Percentiles rank a stretch among this genome's conserved stretches.
Evolutionary conservation across 2,113 vertebrate genomes (phyloP).

Genomic region (Bolborhynchus lineola): DNA sequence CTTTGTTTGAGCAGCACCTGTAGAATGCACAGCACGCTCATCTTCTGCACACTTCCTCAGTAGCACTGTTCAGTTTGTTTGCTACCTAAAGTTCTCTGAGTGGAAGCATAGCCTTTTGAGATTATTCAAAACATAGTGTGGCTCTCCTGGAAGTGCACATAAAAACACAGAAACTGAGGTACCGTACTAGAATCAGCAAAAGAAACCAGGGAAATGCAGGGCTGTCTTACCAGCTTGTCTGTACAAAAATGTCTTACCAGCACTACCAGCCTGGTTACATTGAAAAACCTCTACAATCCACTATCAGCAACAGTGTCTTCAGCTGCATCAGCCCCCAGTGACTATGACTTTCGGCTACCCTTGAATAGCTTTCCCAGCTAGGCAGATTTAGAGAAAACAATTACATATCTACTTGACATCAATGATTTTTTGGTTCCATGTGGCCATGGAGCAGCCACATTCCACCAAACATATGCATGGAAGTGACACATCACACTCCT

Average conservation of each 20-base stretch:
- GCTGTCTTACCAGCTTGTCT: background rate
- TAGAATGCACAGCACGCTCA: background rate
- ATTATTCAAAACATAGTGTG: background rate
- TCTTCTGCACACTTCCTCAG: rapidly evolving
- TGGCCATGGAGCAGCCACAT: rapidly evolving
- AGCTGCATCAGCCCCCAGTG: background rate
- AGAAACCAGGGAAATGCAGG: background rate
- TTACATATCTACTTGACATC: background rate
- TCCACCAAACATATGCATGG: background rate
- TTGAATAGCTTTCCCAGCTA: background rate
- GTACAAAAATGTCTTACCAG: background rate
- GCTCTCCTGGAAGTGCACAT: background rate
- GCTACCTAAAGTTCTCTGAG: background rate
- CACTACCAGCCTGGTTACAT: background rate
- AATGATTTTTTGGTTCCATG: background rate
- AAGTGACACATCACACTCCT: background rate
- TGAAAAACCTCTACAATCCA: background rate
- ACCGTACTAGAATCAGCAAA: background rate
- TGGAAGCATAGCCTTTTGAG: background rate
- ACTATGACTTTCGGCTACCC: background rate
- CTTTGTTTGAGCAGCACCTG: background rate
- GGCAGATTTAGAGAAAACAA: rapidly evolving
- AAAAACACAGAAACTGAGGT: background rate
- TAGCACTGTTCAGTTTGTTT: background rate
- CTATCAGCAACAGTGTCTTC: background rate